These are phyloP conservation scores for Notechis scutatus DNA, from an alignment of 2,113 vertebrate genomes.

Conservation along the genomic window DNA sequence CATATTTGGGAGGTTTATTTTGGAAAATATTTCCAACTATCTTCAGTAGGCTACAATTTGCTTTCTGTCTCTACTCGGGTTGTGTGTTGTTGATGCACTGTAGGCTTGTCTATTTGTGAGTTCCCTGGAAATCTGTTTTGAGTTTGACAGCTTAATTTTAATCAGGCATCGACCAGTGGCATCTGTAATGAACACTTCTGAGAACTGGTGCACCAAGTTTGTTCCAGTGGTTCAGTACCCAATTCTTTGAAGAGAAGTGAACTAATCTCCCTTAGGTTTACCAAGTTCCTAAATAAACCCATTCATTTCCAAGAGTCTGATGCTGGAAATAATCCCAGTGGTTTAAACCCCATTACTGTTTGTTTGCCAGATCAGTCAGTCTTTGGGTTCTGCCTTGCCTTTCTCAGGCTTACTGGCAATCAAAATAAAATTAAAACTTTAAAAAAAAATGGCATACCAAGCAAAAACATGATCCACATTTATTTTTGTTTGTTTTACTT, in stretches of 20 bases:
- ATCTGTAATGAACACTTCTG: not conserved
- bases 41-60: not conserved
- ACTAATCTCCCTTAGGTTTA: not conserved
- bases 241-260: not conserved
- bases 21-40: not conserved
- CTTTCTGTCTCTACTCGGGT: not conserved
- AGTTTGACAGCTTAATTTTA: not conserved
- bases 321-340: not conserved
- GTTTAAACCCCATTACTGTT: not conserved
- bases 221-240: not conserved
- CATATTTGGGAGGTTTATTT: too few species aligned
- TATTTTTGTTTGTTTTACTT: not conserved
- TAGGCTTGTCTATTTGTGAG: not conserved
- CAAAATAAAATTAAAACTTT: not conserved
- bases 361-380: not conserved
- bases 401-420: not conserved
- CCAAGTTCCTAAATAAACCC: not conserved
- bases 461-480: not conserved
- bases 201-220: not conserved
- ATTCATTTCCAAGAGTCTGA: not conserved
- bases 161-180: not conserved
- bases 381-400: not conserved
- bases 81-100: not conserved
- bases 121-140: not conserved
- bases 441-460: not conserved